Evolutionary conservation across 2,113 vertebrate species (phyloP).

Genomic region (Axis porcinus): DNA sequence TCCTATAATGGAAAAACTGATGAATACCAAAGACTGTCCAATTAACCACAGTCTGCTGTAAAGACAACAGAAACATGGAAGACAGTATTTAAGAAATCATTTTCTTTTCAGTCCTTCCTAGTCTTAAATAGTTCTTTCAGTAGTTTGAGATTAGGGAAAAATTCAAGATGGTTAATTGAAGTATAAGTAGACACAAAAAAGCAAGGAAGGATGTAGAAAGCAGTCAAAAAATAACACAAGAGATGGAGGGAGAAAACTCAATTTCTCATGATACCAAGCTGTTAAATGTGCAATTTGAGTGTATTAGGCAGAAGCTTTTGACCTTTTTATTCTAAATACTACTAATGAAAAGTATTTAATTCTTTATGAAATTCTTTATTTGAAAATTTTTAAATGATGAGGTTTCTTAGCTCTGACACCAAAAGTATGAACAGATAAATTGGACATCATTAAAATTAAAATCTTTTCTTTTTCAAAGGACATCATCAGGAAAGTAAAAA

Average conservation of each 20-base stretch:
- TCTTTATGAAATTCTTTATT: background rate
- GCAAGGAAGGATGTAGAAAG: background rate
- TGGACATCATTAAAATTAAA: conserved; percentile 8
- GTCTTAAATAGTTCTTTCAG: background rate
- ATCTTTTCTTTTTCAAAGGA: background rate
- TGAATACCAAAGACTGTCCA: background rate
- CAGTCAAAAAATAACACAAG: background rate
- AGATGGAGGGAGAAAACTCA: background rate
- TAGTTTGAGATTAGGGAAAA: background rate
- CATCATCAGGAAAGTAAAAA: conserved; percentile 7
- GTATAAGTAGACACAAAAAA: background rate
- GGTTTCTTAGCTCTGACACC: background rate
- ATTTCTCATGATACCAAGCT: background rate
- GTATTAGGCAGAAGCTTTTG: background rate
- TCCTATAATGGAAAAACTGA: background rate
- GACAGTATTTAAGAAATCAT: conserved; percentile 8
- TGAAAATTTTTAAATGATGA: background rate
- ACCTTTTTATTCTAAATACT: background rate
- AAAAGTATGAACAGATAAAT: background rate
- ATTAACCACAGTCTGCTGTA: background rate
- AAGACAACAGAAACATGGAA: background rate
- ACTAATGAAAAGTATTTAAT: background rate
- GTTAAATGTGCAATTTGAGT: background rate
- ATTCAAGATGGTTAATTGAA: background rate
- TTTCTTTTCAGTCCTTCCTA: conserved; percentile 17